phyloP scores from a whole-genome alignment of 2,113 vertebrate species.

The Zapornia atra region DNA sequence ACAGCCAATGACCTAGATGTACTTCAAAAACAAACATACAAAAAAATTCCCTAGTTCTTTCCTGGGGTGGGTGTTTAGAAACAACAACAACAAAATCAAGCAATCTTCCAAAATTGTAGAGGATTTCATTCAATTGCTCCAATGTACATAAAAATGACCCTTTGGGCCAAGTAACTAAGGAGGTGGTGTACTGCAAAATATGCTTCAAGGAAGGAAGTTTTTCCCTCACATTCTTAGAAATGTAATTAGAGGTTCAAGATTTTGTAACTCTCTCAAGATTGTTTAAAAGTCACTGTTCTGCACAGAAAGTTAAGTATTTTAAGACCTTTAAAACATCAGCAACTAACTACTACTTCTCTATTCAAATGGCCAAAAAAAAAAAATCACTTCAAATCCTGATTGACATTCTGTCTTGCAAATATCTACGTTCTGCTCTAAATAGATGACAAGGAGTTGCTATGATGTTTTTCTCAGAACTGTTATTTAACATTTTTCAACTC shows the following conservation, averaged over 20 bases:
- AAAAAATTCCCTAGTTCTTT: neutral
- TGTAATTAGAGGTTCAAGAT: neutral
- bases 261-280: neutral
- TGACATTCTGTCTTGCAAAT: constrained; percentile 23
- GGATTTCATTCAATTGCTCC: neutral
- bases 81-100: too few relatives aligned
- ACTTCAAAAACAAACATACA: neutral
- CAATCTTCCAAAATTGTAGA: neutral
- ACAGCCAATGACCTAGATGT: neutral
- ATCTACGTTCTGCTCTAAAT: neutral
- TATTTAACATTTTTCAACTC: constrained; percentile 35
- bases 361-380: neutral
- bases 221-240: neutral
- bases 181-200: neutral
- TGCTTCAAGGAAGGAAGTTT: neutral
- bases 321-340: neutral
- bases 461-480: constrained; percentile 13
- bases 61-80: too few relatives aligned
- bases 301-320: neutral
- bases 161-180: neutral
- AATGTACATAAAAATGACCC: neutral
- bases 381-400: neutral
- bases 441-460: neutral
- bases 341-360: neutral
- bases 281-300: neutral